Evolutionary conservation across 1,140 invertebrate species (phyloP).

Genomic region (Teleopsis dalmanni): DNA sequence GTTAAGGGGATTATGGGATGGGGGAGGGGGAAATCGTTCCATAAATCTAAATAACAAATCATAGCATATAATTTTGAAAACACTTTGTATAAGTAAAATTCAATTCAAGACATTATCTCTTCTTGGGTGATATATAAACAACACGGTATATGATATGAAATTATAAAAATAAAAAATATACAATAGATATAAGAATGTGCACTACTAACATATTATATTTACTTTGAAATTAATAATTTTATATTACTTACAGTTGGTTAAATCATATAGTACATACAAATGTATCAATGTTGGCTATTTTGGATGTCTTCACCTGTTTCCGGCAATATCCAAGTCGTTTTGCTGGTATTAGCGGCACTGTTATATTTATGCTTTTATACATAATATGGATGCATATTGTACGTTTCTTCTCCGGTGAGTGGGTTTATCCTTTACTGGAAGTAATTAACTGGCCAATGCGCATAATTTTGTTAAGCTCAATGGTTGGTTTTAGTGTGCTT

Average conservation of each 20-base stretch:
- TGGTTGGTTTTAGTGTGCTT: slow-evolving; percentile 27
- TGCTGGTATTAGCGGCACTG: slow-evolving; percentile 24
- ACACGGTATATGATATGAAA: too few species aligned
- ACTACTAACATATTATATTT: neutral
- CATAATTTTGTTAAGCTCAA: slow-evolving; percentile 22
- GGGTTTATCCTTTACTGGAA: slow-evolving; percentile 35
- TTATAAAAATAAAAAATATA: too few species aligned
- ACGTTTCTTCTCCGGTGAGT: slow-evolving; percentile 29
- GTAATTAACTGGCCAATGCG: slow-evolving; percentile 22
- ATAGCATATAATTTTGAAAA: too few species aligned
- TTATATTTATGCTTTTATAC: slow-evolving; percentile 28
- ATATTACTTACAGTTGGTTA: slow-evolving; percentile 34
- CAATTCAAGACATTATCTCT: too few species aligned
- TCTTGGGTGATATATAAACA: too few species aligned
- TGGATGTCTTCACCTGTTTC: slow-evolving; percentile 37
- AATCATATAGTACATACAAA: slow-evolving; percentile 40
- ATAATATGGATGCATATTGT: slow-evolving; percentile 38
- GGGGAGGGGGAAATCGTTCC: too few species aligned
- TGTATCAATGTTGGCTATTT: slow-evolving; percentile 27
- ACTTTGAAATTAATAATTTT: too few species aligned
- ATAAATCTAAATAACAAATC: too few species aligned
- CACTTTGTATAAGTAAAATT: too few species aligned
- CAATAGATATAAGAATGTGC: too few species aligned
- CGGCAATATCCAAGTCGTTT: slow-evolving; percentile 27
- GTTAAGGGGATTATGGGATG: too few species aligned